Evolutionary conservation across 2,888 invertebrate species (phyloP).

Genomic region (Argyra leucocephala): DNA sequence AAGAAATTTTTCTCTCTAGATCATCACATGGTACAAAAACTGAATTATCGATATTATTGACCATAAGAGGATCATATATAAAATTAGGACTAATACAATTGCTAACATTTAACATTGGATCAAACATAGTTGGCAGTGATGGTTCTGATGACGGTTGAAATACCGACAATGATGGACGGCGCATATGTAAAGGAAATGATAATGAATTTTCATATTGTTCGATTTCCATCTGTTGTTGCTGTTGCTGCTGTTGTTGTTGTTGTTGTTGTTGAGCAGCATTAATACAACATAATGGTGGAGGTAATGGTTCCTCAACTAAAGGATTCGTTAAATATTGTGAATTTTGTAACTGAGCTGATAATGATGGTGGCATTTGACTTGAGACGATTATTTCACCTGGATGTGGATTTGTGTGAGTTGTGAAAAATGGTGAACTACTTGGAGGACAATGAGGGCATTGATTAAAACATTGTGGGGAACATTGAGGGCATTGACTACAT

Average conservation of each 20-base stretch:
- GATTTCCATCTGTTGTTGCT: slow-evolving; percentile 33
- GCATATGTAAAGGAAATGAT: slow-evolving; percentile 23
- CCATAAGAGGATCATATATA: slow-evolving; percentile 3
- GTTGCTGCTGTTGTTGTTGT: slow-evolving; percentile 37
- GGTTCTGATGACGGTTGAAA: slow-evolving; percentile 40
- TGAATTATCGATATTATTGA: background rate
- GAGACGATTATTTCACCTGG: slow-evolving; percentile 9
- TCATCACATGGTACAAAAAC: background rate
- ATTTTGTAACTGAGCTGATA: slow-evolving; percentile 6
- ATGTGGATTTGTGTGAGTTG: slow-evolving; percentile 1
- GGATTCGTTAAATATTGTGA: background rate
- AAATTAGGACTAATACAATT: slow-evolving; percentile 1
- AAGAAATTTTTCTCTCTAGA: background rate
- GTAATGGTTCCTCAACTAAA: slow-evolving; percentile 36
- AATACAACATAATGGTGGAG: slow-evolving; percentile 29
- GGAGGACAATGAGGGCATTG: background rate
- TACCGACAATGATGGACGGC: slow-evolving; percentile 36
- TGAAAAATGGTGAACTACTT: background rate
- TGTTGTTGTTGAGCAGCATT: slow-evolving; percentile 38
- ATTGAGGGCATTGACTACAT: slow-evolving; percentile 22
- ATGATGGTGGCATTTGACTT: slow-evolving; percentile 7
- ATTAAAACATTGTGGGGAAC: slow-evolving; percentile 10
- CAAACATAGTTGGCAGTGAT: slow-evolving; percentile 37
- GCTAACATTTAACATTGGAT: slow-evolving; percentile 25
- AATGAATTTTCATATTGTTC: slow-evolving; percentile 25